Evolutionary conservation across 2,797 vertebrate species (phyloP), one percentile per base, ranked within the genome.

Genomic region (Cercopithecus mitis): DNA sequence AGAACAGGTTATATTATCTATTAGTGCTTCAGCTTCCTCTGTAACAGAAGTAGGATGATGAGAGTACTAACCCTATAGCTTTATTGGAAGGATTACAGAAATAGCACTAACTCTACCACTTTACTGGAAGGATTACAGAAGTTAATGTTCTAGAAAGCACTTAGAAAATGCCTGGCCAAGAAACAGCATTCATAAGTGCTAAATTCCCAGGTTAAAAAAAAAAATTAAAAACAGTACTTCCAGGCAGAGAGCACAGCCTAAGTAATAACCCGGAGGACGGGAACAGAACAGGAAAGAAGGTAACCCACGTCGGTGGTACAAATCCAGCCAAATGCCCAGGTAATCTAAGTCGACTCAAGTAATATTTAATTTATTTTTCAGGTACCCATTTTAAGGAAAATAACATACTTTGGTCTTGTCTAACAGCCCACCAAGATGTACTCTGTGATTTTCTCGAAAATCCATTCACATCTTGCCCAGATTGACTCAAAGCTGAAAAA

Each of bases 121-220:
- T 88, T 47, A 11, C 13, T 30, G 76, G 36, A 17, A 25, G 67
- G 27, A 7, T 19, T 30, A 36, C 13, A 19, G 4, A 61, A 15
- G 47, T 4, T n/a, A 72, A 36, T 12, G 24, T 87, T 97, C 92
- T 67, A 86, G 89, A 94, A 79, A 91, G 27, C n/a, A 11, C 47
- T 36, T 25, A 58, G 82, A 67, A 70, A 41, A 73, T 13, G 12
- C 50, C 50, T 79, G 17, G 41, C 47, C n/a, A 43, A 80, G 52
- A 85, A 30, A 82, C 24, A 47, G 45, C 58, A 19, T 64, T 67
- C 33, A 19, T 67, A 67, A 67, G 43, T 36, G 45, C 75, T 25
- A 33, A 45, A 88, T 45, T 61, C 45, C 87, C 43, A 43, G 36
- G 58, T 93, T 57, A 30, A 45, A 73, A 80, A 25, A 77, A 72